Percentiles rank a stretch among this genome's conserved stretches.
These are phyloP conservation scores for Silvanus unidentatus DNA, from an alignment of 2,888 invertebrate species.

Conservation along the genomic window DNA sequence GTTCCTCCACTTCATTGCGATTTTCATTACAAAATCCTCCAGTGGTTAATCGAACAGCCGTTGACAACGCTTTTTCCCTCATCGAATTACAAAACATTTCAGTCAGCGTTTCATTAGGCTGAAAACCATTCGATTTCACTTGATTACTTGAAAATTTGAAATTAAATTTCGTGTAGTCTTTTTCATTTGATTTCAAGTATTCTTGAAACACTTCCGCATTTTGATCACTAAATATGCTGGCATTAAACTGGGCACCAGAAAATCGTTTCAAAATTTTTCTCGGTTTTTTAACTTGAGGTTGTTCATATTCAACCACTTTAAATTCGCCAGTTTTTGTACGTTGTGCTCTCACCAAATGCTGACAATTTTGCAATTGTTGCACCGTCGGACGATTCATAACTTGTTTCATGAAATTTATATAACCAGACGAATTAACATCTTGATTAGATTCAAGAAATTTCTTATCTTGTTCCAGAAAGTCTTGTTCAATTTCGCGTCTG, in stretches of 20 bases:
- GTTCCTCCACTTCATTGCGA: too few relatives aligned
- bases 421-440: constrained; percentile 24
- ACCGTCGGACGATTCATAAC: constrained; percentile 34
- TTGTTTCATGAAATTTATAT: constrained; percentile 30
- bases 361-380: constrained; percentile 31
- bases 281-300: neutral
- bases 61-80: too few relatives aligned
- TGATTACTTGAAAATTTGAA: too few relatives aligned
- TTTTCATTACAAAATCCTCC: too few relatives aligned
- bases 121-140: too few relatives aligned
- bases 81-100: too few relatives aligned
- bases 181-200: constrained; percentile 29
- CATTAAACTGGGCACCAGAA: constrained; percentile 9
- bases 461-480: constrained; percentile 33
- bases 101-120: too few relatives aligned
- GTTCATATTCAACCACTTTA: constrained; percentile 15
- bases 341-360: constrained; percentile 30
- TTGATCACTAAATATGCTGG: constrained; percentile 27
- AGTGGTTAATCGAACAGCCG: too few relatives aligned
- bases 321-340: constrained; percentile 31
- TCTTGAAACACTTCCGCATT: constrained; percentile 29
- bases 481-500: constrained; percentile 31
- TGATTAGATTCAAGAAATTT: constrained; percentile 25
- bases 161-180: neutral
- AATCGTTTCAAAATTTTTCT: neutral